These are phyloP conservation scores for Hofmannophila pseudospretella DNA, from an alignment of 2,888 invertebrate species.

Conservation along the genomic window DNA sequence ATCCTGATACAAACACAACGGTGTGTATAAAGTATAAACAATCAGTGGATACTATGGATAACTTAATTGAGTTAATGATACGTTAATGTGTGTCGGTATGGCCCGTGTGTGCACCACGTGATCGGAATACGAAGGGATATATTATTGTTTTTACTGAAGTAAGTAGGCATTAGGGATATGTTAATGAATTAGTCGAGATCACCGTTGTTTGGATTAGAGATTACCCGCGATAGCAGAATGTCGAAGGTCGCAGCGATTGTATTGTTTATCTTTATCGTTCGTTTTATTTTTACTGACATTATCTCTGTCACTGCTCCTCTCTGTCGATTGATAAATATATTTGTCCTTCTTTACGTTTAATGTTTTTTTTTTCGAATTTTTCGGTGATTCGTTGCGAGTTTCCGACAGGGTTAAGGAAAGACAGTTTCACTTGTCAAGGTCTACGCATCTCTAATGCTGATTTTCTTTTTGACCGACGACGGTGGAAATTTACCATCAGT, in stretches of 20 bases:
- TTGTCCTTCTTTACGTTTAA: too few relatives aligned
- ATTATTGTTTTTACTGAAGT: conserved; percentile 57
- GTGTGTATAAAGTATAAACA: conserved; percentile 44
- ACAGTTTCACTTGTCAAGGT: too few relatives aligned
- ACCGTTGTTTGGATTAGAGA: conserved; percentile 29
- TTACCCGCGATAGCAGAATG: conserved; percentile 32
- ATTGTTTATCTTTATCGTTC: conserved; percentile 49
- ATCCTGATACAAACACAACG: conserved; percentile 52
- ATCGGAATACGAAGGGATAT: conserved; percentile 62
- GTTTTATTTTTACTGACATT: conserved; percentile 23
- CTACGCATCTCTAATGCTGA: too few relatives aligned
- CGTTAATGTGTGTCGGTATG: conserved; percentile 52
- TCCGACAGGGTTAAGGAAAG: too few relatives aligned
- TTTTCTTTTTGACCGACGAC: too few relatives aligned
- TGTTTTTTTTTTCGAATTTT: too few relatives aligned
- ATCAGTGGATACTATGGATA: conserved; percentile 33
- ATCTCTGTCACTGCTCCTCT: conserved; percentile 17
- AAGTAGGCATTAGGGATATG: conserved; percentile 51
- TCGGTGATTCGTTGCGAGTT: too few relatives aligned
- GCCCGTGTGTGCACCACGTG: conserved; percentile 55
- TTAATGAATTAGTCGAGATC: conserved; percentile 40
- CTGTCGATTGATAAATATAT: conserved; percentile 2
- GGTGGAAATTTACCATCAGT: too few relatives aligned
- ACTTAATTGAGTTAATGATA: conserved; percentile 52
- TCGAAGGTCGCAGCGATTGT: conserved; percentile 50